Evolutionary conservation across 2,113 vertebrate genomes (phyloP), one percentile per base, ranked within the genome.

Genomic region (Lutjanus erythropterus): DNA sequence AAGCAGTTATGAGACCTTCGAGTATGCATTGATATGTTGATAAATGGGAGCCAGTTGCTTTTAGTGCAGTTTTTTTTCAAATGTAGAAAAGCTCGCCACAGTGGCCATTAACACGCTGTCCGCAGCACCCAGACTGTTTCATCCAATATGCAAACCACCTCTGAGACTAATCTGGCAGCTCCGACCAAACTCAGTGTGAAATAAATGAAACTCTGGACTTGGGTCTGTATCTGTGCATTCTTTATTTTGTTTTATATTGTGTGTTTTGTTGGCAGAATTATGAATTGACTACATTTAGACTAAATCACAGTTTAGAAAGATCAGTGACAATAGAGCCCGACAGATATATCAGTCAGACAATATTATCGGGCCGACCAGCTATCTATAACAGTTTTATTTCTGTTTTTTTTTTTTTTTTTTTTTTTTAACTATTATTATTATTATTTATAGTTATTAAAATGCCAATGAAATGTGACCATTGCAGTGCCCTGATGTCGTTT

Each of bases 1-100:
- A 16, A 49, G 5, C 33, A 44, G 21, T 65, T 44, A 67, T 9
- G 27, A 29, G 35, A 9, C 70, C 6, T 44, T 69, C n/a, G 9
- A 16, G 49, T 19, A 27, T 10, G 16, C 41, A 62, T 78, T 81
- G 27, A 46, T 37, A 52, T 77, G 78, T 39, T 72, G 41, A 79
- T 79, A 4, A 10, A 2, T 9, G 2, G 14, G 27, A 53, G 35
- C 1, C 19, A 5, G n/a, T 12, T n/a, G 18, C 14, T 15, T 29
- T 29, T 2, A 67, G 44, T 44, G 10, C 27, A 0, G 53, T 31
- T n/a, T 52, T 31, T n/a, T 52, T 80, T 78, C 39, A 70, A 2
- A 78, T 73, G 81, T 23, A 62, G 19, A 52, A 65, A 56, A 62
- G 29, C 25, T 23, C 49, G 66, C 35, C 23, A 53, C 27, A 61